Conservation (phyloP, 2,888 invertebrate species). For the Trimorus sp. region DNA sequence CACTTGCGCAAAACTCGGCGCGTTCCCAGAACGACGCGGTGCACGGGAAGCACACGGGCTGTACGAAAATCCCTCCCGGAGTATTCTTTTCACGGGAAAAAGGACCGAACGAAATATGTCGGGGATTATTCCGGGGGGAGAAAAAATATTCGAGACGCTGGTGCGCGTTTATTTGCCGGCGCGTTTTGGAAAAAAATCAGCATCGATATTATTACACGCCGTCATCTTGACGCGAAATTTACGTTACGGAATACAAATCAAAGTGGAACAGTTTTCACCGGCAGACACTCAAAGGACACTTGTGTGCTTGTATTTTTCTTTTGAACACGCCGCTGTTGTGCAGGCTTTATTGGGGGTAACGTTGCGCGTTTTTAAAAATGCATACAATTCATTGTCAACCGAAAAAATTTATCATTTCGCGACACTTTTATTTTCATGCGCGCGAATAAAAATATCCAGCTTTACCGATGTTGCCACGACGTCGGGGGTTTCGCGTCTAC, state of each 20-base stretch:
- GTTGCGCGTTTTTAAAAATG: too few relatives aligned
- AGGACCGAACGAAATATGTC: conserved; percentile 3
- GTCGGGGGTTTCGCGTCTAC: too few relatives aligned
- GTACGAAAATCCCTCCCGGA: conserved; percentile 27
- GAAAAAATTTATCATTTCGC: too few relatives aligned
- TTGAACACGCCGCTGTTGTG: too few relatives aligned
- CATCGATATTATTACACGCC: conserved; percentile 12
- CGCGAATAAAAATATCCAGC: too few relatives aligned
- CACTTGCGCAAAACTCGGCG: conserved; percentile 28
- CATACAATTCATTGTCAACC: too few relatives aligned
- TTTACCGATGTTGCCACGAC: too few relatives aligned
- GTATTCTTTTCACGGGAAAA: conserved; percentile 15
- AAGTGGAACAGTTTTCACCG: conserved; percentile 5
- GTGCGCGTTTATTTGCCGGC: conserved; percentile 13
- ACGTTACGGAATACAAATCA: conserved; percentile 19
- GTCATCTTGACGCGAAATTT: conserved; percentile 21
- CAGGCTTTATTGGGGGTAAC: too few relatives aligned
- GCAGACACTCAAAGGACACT: too few relatives aligned
- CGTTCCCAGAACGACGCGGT: conserved; percentile 4
- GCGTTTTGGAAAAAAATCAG: conserved; percentile 16
- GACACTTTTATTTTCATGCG: too few relatives aligned
- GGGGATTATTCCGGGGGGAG: conserved; percentile 16
- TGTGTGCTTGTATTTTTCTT: too few relatives aligned
- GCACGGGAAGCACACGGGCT: conserved; percentile 2
- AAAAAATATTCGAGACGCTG: background rate